Conservation (phyloP, 2,113 vertebrate species). For the Caranx ignobilis region DNA sequence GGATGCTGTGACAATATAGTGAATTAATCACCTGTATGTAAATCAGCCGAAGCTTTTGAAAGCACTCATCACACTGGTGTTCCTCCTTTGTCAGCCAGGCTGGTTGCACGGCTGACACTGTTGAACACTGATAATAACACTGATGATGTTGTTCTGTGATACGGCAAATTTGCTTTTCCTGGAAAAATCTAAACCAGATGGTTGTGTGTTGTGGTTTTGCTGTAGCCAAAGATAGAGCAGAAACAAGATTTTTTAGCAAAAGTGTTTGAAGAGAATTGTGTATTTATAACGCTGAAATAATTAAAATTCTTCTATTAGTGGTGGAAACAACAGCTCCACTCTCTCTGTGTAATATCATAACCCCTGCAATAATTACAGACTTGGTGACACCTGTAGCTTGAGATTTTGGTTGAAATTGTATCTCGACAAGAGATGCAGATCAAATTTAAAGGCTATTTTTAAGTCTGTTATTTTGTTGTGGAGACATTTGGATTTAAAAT, state of each 20-base stretch:
- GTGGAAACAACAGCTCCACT: background rate
- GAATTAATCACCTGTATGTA: slow-evolving; percentile 61
- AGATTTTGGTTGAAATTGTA: background rate
- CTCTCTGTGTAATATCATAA: background rate
- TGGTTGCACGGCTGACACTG: slow-evolving; percentile 28
- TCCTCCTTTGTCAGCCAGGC: slow-evolving; percentile 43
- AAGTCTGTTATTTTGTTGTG: background rate
- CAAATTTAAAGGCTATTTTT: background rate
- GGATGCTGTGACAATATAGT: slow-evolving; percentile 40
- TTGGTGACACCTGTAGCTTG: background rate
- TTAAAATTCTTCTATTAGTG: background rate
- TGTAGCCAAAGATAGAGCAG: background rate
- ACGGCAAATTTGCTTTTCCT: slow-evolving; percentile 13
- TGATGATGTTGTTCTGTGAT: slow-evolving; percentile 24
- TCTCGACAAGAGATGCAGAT: background rate
- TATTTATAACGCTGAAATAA: background rate
- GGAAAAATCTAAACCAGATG: background rate
- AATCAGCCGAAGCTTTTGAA: slow-evolving; percentile 45
- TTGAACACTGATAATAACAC: slow-evolving; percentile 39
- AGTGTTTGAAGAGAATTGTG: background rate
- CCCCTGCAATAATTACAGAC: background rate
- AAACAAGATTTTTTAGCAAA: background rate
- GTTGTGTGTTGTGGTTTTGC: background rate
- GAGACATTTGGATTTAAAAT: background rate
- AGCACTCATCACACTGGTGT: slow-evolving; percentile 45